Percentiles rank a stretch among this genome's conserved stretches.
These are phyloP conservation scores for Phenganax marumi DNA, from an alignment of 92 coral and sea anemone species.

Conservation along the genomic window DNA sequence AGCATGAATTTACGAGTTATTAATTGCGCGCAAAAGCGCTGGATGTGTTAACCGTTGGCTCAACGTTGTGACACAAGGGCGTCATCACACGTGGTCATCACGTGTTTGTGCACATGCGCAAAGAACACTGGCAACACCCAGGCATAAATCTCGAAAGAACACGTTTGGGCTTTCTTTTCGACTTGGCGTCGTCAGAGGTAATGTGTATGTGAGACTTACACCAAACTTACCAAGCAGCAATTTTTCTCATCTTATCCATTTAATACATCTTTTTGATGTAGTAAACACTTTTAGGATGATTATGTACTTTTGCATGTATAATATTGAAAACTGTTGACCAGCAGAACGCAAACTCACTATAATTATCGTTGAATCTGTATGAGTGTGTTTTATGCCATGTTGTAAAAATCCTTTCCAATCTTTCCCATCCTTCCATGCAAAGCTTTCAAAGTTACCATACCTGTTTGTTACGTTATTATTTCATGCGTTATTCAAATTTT, in stretches of 20 bases:
- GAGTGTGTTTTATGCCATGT: background rate
- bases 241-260: background rate
- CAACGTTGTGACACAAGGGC: background rate
- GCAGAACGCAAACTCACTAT: background rate
- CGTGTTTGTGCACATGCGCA: too few species aligned
- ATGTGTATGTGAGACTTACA: background rate
- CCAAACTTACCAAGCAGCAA: background rate
- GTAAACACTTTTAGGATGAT: background rate
- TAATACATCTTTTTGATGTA: background rate
- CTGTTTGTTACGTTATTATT: constrained; percentile 13
- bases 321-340: background rate
- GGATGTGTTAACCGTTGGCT: background rate
- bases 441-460: constrained; percentile 13
- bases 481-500: background rate
- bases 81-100: background rate
- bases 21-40: background rate
- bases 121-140: too few species aligned
- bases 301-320: background rate
- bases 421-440: constrained; percentile 3
- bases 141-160: too few species aligned
- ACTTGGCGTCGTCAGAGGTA: too few species aligned
- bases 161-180: too few species aligned
- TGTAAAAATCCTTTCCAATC: background rate
- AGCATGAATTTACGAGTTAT: background rate
- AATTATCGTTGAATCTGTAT: background rate